Evolutionary conservation across 2,797 vertebrate species (phyloP).

Genomic region (Ptychobarbus kaznakovi): DNA sequence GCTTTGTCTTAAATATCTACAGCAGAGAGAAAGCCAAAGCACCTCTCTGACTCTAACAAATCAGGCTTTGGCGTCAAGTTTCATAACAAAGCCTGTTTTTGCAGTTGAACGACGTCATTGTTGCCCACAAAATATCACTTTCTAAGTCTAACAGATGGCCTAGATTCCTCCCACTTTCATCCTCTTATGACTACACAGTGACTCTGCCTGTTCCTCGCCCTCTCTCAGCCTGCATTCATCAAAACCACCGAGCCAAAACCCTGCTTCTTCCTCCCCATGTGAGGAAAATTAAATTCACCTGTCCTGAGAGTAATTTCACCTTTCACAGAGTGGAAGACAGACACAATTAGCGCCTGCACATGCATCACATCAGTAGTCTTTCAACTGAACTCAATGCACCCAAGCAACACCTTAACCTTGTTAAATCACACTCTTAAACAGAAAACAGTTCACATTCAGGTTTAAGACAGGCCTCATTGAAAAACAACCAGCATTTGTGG

Average conservation of each 20-base stretch:
- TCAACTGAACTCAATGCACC: constrained; percentile 45
- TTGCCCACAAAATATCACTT: constrained; percentile 53
- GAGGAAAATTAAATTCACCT: constrained; percentile 61
- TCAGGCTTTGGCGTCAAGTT: constrained; percentile 36
- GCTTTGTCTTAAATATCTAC: constrained; percentile 25
- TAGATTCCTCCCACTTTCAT: constrained; percentile 57
- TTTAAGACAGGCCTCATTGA: constrained; percentile 39
- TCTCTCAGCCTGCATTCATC: constrained; percentile 57
- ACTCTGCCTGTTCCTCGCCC: constrained; percentile 50
- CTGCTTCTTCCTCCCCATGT: constrained; percentile 50
- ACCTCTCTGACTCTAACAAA: constrained; percentile 23
- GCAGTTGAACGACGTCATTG: constrained; percentile 32
- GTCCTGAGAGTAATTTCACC: constrained; percentile 59
- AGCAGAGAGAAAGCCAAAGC: constrained; percentile 16
- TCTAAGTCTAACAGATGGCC: constrained; percentile 58
- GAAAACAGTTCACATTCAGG: constrained; percentile 44
- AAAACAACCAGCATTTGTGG: constrained; percentile 40
- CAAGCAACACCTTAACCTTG: constrained; percentile 58
- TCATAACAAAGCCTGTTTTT: constrained; percentile 37
- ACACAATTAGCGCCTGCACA: constrained; percentile 63
- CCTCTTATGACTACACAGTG: constrained; percentile 52
- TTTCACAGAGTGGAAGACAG: constrained; percentile 60
- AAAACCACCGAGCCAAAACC: constrained; percentile 54
- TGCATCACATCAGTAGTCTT: constrained; percentile 56
- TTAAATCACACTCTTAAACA: constrained; percentile 55